Conservation (phyloP, 2,888 invertebrate species). For the Sminthurides aquaticus region DNA sequence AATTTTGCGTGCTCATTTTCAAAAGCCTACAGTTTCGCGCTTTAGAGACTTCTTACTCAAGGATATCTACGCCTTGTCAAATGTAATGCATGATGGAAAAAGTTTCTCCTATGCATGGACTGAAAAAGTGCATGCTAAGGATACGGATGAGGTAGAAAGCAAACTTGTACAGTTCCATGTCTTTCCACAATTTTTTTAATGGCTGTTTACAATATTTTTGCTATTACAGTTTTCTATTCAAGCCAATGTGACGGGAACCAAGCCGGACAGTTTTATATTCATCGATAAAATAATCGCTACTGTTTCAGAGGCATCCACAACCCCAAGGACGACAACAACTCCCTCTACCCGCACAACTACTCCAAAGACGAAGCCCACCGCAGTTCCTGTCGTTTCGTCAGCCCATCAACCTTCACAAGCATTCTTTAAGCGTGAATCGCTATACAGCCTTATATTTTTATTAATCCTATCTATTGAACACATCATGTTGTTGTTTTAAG, state of each 20-base stretch:
- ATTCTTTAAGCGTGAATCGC: background rate
- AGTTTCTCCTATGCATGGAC: no score
- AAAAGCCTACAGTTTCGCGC: no score
- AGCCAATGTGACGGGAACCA: background rate
- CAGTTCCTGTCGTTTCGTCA: background rate
- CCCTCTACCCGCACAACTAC: conserved; percentile 55
- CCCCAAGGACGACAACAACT: background rate
- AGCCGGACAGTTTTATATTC: conserved; percentile 6
- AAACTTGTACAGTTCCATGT: no score
- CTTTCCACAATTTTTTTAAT: no score
- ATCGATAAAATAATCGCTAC: conserved; percentile 6
- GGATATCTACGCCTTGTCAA: no score
- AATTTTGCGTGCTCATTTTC: no score
- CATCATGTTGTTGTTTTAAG: background rate
- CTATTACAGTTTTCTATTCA: conserved; percentile 11
- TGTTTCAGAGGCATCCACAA: conserved; percentile 7
- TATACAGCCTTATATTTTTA: background rate
- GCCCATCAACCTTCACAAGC: background rate
- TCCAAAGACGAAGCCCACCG: background rate
- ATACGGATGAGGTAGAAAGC: no score
- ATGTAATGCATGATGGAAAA: no score
- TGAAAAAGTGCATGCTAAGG: no score
- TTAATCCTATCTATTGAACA: background rate
- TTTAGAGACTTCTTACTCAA: no score
- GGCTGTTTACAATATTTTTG: background rate